Evolutionary conservation across 2,797 vertebrate species (phyloP), one percentile per base, ranked within the genome.

Genomic region (Picus viridis): DNA sequence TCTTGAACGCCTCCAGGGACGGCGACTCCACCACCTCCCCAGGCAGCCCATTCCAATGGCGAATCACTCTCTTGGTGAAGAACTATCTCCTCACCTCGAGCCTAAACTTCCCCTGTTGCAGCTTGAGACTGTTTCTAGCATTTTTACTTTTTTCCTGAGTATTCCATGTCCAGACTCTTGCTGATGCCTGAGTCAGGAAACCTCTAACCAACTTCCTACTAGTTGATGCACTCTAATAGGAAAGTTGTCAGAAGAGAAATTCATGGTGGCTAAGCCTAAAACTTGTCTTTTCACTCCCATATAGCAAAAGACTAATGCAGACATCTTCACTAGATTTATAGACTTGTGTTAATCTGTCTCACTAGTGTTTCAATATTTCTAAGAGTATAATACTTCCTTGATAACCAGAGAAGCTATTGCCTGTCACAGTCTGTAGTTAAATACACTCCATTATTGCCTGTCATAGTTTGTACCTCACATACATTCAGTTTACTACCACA

Each of bases 201-300:
- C 32, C 49, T 95, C 41, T 49, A 93, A 86, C 36, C 5, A 20
- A 18, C 49, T 88, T 12, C 73, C 32, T 93, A 7, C 59, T 79
- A 78, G 49, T 32, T 90, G 47, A 73, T 88, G 56, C 32, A 80
- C 30, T 22, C 32, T 88, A 94, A 88, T 13, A 87, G 65, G 76
- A 78, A 96, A 90, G 61, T 51, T 90, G 49, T 90, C 92, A 92
- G 61, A 89, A 93, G 84, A 90, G 82, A 94, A 90, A 94, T 88
- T 83, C 59, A 29, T 90, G 63, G 29, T 82, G 75, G 78, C 75
- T 77, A 63, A 89, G 61, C 32, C 62, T 94, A 68, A 83, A 94
- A 69, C 57, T 91, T 94, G 27, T 73, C 81, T 89, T 93, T 57
- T 86, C 67, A 51, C 62, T 92, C 10, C 92, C 26, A 29, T 41